Base-by-base conservation (phyloP, 2,888 invertebrate genomes). In the Philaethria dido region DNA sequence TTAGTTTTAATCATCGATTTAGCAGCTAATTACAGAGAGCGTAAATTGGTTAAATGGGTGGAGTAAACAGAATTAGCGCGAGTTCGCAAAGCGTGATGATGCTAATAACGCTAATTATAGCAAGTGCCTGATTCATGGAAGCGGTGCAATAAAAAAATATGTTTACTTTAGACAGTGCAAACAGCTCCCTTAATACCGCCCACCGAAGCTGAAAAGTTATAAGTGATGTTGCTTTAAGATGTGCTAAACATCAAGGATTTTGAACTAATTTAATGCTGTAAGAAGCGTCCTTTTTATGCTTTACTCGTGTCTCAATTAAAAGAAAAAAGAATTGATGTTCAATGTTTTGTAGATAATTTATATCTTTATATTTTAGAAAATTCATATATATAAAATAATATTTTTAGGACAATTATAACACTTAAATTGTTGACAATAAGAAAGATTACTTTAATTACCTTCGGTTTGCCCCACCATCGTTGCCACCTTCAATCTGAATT, bases 401-500 rank as follows among this genome's bases (percentile, higher is more conserved):
- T 25, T 33, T 1, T 33, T 1, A 39, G 39, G 39, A 3, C 11
- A 39, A 16, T 42, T 42, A n/a, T 4, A 4, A 3, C n/a, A 3
- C n/a, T 42, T 42, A 2, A 42, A 5, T 42, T 42, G n/a, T 9
- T n/a, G n/a, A 8, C 9, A n/a, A 8, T 29, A 29, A n/a, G 39
- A 22, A 8, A 42, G 8, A 20, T 42, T 42, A 62, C 0, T 44
- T 18, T 33, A 18, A 66, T 62, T 81, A 92, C 92, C 91, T 92
- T 77, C 86, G 87, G 70, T 89, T 89, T 72, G 86, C 79, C 70
- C 88, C 89, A 71, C 85, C 80, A 71, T 82, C 86, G 69, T 78
- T 77, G 48, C 83, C 83, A 68, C 87, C 87, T 83, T 95, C 95
- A 74, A 95, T 90, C 72, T 94, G 92, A 74, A 95, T 94, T 16